Conservation (phyloP, 2,113 vertebrate species). For the Tenrec ecaudatus region DNA sequence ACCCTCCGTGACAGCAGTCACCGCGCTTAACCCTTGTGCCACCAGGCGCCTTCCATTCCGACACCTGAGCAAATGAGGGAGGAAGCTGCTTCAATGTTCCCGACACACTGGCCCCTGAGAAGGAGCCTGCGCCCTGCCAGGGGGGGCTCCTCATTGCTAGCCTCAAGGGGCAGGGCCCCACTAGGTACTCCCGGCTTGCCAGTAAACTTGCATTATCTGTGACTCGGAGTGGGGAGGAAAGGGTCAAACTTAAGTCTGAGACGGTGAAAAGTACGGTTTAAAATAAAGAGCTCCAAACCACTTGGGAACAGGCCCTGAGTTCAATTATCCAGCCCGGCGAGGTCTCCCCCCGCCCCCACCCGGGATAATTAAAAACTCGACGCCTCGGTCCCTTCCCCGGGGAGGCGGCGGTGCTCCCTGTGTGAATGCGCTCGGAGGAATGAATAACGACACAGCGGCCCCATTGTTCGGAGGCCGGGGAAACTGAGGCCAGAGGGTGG, state of each 20-base stretch:
- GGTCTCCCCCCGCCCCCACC: constrained; percentile 48
- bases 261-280: neutral
- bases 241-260: neutral
- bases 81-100: neutral
- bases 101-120: neutral
- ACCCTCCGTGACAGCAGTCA: neutral
- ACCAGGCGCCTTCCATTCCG: no score
- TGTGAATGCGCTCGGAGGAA: constrained; percentile 69
- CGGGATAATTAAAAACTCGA: constrained; percentile 68
- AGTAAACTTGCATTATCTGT: neutral
- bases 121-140: neutral
- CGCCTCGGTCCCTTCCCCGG: constrained; percentile 65
- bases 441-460: constrained; percentile 70
- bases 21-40: neutral
- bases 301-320: constrained; percentile 39
- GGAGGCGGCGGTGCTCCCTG: constrained; percentile 50
- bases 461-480: constrained; percentile 74
- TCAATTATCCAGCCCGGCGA: constrained; percentile 36
- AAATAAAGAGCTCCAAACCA: neutral
- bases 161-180: neutral
- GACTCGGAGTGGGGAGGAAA: neutral
- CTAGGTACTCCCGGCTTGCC: neutral
- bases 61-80: neutral
- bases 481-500: constrained; percentile 81
- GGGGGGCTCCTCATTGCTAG: neutral